Base-by-base conservation (phyloP, 2,797 vertebrate genomes). In the Brachyalestes nurse region DNA sequence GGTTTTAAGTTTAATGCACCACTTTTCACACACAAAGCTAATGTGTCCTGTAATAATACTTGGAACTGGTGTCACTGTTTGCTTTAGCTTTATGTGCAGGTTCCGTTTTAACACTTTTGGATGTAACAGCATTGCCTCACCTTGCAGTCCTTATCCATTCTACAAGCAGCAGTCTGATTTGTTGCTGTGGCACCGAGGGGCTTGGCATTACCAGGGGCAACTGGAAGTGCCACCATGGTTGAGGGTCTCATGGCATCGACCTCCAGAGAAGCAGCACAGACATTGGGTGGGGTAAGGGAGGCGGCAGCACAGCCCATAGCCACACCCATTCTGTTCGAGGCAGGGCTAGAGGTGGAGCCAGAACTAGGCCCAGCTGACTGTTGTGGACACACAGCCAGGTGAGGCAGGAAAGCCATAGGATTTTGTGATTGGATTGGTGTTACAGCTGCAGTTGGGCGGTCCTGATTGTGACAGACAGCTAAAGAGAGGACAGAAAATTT, bases 101-200 rank as follows among this genome's bases (percentile, higher is more conserved):
- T 1, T 28, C 28, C 28, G 21, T n/a, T 53, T 13, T 19, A 40
- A 57, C 38, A 51, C 49, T 45, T 14, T 57, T 1, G 14, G 14
- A 7, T 72, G 16, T 66, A 25, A 40, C 12, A 19, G 28, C 19
- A 28, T 2, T 21, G 34, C n/a, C 78, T 80, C 81, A 99, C 97
- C 96, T 97, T 99, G 83, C 89, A 86, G 45, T 98, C 97, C 88
- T 97, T 98, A 81, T 99, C 98, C 87, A 94, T 90, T 88, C 96
- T 95, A 91, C 88, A 90, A 72, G 91, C 85, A 60, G 93, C 88
- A 80, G 90, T 86, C 38, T 84, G 87, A 84, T 91, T 95, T 74
- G 91, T 88, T 16, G 91, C 88, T 40, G 88, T 69, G 84, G 82
- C 96, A 45, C 84, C 93, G 7, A 93, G 90, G 81, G 90, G 67